phyloP scores from a whole-genome alignment of 2,888 invertebrate genomes.

The Odontocolon sp. region DNA sequence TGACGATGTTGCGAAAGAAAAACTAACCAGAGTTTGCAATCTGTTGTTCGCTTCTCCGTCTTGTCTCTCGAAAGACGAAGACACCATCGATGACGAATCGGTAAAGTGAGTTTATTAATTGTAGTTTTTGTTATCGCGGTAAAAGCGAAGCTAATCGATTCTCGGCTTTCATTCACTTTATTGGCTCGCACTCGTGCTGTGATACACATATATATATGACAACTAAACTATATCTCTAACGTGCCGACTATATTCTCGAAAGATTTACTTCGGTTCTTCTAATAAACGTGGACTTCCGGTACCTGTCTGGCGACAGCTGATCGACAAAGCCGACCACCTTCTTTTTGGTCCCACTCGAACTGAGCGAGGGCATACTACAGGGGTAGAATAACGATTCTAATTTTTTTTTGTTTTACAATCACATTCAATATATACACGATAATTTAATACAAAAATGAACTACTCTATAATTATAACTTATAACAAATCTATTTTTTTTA shows the following conservation, averaged over 20 bases:
- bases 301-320: slow-evolving; percentile 78
- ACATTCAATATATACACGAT: slow-evolving; percentile 37
- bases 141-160: slow-evolving; percentile 37
- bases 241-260: slow-evolving; percentile 39
- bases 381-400: slow-evolving; percentile 67
- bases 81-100: slow-evolving; percentile 40
- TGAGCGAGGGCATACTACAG: slow-evolving; percentile 80
- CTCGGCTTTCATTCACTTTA: slow-evolving; percentile 10
- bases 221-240: slow-evolving; percentile 34
- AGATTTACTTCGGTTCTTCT: slow-evolving; percentile 33
- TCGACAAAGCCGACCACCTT: slow-evolving; percentile 80
- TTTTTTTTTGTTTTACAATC: slow-evolving; percentile 38
- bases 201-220: background rate
- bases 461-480: background rate
- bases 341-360: slow-evolving; percentile 79
- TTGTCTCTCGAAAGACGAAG: slow-evolving; percentile 4
- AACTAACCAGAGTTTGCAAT: too few relatives aligned
- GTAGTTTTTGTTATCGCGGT: background rate
- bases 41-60: background rate
- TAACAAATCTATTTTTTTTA: slow-evolving; percentile 17
- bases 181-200: background rate
- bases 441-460: too few relatives aligned
- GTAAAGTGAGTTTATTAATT: slow-evolving; percentile 10
- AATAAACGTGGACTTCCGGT: slow-evolving; percentile 58
- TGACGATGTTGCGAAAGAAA: slow-evolving; percentile 48